Conservation (phyloP, 2,113 vertebrate genomes). For the Uria aalge region DNA sequence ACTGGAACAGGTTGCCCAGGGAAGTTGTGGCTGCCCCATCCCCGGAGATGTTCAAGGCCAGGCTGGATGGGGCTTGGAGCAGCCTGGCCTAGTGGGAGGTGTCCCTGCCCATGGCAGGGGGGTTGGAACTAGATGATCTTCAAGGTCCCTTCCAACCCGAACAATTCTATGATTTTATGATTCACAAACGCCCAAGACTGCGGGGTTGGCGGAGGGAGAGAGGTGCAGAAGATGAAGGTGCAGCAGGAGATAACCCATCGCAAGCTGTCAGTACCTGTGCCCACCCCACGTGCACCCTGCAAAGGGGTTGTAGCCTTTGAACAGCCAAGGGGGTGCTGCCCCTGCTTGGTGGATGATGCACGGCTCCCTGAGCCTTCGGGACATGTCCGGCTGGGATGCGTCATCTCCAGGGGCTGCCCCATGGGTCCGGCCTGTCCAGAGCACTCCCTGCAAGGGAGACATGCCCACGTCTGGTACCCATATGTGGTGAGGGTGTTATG, state of each 20-base stretch:
- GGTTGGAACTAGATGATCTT: too few relatives aligned
- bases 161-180: not conserved
- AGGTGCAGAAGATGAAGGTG: not conserved
- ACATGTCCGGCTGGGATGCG: rapidly evolving
- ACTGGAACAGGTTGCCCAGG: too few relatives aligned
- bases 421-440: not conserved
- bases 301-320: not conserved
- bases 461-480: not conserved
- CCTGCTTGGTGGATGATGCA: not conserved
- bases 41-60: too few relatives aligned
- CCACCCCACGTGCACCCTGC: not conserved
- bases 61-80: too few relatives aligned
- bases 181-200: not conserved
- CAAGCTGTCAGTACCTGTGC: not conserved
- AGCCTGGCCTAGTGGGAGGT: too few relatives aligned
- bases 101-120: too few relatives aligned
- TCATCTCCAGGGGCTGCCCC: not conserved
- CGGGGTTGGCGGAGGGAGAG: not conserved
- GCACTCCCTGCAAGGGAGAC: not conserved
- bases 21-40: too few relatives aligned
- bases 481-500: rapidly evolving
- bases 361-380: not conserved
- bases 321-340: not conserved
- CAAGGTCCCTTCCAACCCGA: too few relatives aligned
- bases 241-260: not conserved